Percentiles rank a stretch among this genome's conserved stretches.
These are phyloP conservation scores for Phylloscopus trochilus DNA, from an alignment of 2,113 vertebrate species.

Conservation along the genomic window DNA sequence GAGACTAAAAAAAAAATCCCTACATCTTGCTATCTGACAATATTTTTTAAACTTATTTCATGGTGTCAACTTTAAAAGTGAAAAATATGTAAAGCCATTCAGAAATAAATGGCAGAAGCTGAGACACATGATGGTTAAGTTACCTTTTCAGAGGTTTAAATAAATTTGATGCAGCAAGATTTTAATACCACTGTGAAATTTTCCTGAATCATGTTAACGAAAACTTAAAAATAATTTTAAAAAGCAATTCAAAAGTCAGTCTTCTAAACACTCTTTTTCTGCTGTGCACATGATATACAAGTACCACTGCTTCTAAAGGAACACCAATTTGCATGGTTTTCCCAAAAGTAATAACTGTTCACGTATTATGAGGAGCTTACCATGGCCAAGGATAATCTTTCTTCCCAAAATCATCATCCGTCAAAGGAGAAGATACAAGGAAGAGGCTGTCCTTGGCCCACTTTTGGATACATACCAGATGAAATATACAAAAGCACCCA, in stretches of 20 bases:
- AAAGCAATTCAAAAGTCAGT: neutral
- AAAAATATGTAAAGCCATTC: neutral
- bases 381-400: constrained; percentile 94
- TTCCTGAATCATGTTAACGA: neutral
- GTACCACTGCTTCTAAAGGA: neutral
- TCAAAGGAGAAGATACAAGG: constrained; percentile 87
- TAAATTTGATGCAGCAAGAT: neutral
- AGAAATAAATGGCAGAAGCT: neutral
- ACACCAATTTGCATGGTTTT: neutral
- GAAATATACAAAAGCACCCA: constrained; percentile 95
- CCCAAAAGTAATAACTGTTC: neutral
- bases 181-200: neutral
- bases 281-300: neutral
- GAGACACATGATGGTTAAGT: neutral
- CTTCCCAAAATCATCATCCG: constrained; percentile 89
- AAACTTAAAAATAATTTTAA: neutral
- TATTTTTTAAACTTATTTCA: neutral
- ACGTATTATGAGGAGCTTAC: constrained; percentile 68
- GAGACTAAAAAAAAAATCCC: neutral
- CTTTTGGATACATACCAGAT: constrained; percentile 94
- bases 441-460: constrained; percentile 95
- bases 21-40: neutral
- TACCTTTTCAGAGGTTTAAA: neutral
- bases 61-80: neutral
- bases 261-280: neutral